Percentiles rank a stretch among this genome's conserved stretches.
Conservation (phyloP, 2,797 vertebrate species). For the Threskiornis aethiopicus region DNA sequence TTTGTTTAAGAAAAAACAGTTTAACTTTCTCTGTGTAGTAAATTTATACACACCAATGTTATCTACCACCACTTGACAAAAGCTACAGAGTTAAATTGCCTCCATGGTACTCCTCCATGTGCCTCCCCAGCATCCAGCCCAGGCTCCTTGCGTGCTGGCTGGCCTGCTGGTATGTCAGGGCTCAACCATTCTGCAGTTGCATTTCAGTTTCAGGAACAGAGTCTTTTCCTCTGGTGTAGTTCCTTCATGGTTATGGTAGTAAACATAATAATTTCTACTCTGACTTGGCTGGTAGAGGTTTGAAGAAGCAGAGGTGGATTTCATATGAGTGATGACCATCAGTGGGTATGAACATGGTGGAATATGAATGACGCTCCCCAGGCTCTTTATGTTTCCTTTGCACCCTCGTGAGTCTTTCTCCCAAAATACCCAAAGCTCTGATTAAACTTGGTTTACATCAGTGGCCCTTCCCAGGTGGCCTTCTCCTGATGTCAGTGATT, state of each 20-base stretch:
- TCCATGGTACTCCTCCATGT: accelerated
- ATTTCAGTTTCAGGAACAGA: background rate
- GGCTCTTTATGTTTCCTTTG: background rate
- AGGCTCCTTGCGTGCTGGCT: accelerated
- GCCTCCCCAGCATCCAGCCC: background rate
- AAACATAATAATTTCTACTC: background rate
- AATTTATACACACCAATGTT: background rate
- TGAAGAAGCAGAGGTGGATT: background rate
- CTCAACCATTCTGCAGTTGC: background rate
- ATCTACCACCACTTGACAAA: background rate
- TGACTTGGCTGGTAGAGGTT: background rate
- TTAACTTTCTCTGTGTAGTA: background rate
- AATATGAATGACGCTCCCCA: background rate
- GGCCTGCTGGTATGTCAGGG: background rate
- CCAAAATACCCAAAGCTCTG: background rate
- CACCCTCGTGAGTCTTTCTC: background rate
- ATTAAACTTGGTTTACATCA: background rate
- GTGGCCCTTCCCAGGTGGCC: background rate
- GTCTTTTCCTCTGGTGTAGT: background rate
- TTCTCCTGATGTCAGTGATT: background rate
- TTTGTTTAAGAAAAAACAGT: background rate
- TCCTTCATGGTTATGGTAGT: background rate
- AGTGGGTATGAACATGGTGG: background rate
- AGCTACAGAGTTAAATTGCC: background rate
- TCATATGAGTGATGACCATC: background rate